These are phyloP conservation scores for Malthinus seriepunctatus DNA, from an alignment of 2,888 invertebrate species.

Conservation along the genomic window DNA sequence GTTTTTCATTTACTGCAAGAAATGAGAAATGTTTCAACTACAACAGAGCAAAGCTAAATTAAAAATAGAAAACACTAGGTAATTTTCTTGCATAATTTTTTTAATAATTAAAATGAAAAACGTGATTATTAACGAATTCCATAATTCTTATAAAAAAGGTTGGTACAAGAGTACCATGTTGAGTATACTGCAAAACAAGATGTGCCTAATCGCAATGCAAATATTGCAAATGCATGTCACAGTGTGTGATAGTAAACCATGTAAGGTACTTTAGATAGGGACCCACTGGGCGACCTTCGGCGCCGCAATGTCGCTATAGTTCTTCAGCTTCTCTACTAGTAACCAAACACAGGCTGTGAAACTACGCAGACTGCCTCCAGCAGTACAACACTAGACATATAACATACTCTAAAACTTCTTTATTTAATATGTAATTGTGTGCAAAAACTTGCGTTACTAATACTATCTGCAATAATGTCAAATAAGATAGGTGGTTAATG, in stretches of 20 bases:
- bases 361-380: conserved; percentile 24
- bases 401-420: conserved; percentile 20
- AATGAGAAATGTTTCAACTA: no score
- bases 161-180: no score
- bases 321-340: conserved; percentile 20
- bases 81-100: no score
- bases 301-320: conserved; percentile 35
- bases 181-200: neutral
- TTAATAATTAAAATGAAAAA: no score
- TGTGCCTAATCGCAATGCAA: conserved; percentile 33
- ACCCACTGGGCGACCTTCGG: conserved; percentile 38
- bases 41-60: no score
- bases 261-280: conserved; percentile 25
- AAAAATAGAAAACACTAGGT: no score
- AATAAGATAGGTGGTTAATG: no score
- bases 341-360: conserved; percentile 18
- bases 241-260: conserved; percentile 24
- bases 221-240: conserved; percentile 37
- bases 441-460: conserved; percentile 25
- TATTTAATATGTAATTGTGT: conserved; percentile 27
- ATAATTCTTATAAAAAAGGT: no score
- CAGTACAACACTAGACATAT: conserved; percentile 25
- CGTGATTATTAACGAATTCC: no score
- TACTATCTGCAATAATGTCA: neutral
- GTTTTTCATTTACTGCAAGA: no score